Base-by-base conservation (phyloP, 1,140 invertebrate genomes). In the Trachelipus rathkii region DNA sequence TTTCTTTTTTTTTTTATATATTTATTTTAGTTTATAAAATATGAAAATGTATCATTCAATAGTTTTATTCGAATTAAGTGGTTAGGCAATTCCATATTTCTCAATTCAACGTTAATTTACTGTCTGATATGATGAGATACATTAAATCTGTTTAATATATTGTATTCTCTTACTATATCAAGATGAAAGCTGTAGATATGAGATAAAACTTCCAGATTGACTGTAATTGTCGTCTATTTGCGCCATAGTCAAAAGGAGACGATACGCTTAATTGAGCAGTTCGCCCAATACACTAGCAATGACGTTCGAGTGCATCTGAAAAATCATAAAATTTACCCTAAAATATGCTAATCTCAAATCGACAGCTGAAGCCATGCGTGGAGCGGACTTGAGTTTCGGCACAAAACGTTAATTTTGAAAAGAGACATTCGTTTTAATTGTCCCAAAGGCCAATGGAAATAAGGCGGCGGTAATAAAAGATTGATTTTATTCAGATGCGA, bases 401-500 rank as follows among this genome's bases (percentile, higher is more conserved):
- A 60, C 50, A 60, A 60, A 60, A 60, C 50, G 50, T 60, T 60
- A 60, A 60, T 60, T 60, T 8, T 60, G 50, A 60, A 60, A 33
- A 60, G 50, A 13, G 50, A 60, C 50, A 60, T 60, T 60, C 50
- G 50, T 60, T 60, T 60, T 60, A n/a, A 60, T 60, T 60, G 50
- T 60, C 50, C 50, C 50, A 60, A 60, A 60, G 50, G 50, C 50
- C 50, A 60, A 60, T 60, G 50, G 50, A 60, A 60, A 60, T 60
- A 60, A 60, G 50, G 50, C 50, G 19, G 50, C 50, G 50, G 50
- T 60, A 60, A 60, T 60, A 60, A 60, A 60, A 60, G 50, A 60
- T 60, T 60, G 50, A 60, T 60, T 60, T 60, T 60, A 60, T 60
- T 60, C 50, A 60, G 50, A 60, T 60, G 50, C 50, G 50, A 60